Evolutionary conservation across 2,113 vertebrate species (phyloP).

Genomic region (Oryzias curvinotus): DNA sequence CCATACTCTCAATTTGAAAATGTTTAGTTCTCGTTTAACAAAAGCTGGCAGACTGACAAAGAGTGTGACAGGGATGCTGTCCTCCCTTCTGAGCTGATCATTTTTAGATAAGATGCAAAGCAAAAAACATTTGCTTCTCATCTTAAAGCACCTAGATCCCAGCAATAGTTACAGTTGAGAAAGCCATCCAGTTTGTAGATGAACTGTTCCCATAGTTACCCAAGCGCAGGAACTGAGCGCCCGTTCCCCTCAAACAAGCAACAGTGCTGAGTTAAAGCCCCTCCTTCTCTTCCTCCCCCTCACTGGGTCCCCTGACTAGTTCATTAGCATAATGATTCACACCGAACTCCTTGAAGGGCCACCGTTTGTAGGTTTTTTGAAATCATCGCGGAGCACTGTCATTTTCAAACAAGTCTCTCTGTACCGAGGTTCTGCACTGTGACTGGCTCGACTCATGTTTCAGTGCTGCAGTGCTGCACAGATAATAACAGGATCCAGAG

Average conservation of each 20-base stretch:
- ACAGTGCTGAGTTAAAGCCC: conserved; percentile 52
- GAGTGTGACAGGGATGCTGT: conserved; percentile 42
- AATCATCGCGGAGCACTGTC: conserved; percentile 53
- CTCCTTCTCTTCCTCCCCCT: conserved; percentile 62
- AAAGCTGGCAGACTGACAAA: conserved; percentile 42
- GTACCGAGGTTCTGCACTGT: conserved; percentile 26
- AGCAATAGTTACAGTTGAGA: conserved; percentile 63
- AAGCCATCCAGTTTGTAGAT: conserved; percentile 71
- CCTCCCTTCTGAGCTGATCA: conserved; percentile 16
- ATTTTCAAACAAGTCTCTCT: conserved; percentile 52
- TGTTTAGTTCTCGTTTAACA: conserved; percentile 38
- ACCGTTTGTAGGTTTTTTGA: conserved; percentile 67
- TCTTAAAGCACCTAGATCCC: conserved; percentile 58
- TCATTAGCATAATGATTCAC: conserved; percentile 78
- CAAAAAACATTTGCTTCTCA: conserved; percentile 48
- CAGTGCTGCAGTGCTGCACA: conserved; percentile 8
- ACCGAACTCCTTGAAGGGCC: conserved; percentile 67
- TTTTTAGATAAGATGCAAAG: conserved; percentile 30
- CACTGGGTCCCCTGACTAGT: conserved; percentile 72
- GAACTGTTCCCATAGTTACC: conserved; percentile 76
- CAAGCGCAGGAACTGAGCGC: conserved; percentile 58
- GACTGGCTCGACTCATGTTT: conserved; percentile 19
- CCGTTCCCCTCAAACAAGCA: conserved; percentile 61
- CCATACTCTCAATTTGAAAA: conserved; percentile 36
- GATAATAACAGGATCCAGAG: conserved; percentile 17